Percentiles rank a stretch among this genome's conserved stretches.
These are phyloP conservation scores for Spinus olivaceus DNA, from an alignment of 2,797 vertebrate species.

Conservation along the genomic window DNA sequence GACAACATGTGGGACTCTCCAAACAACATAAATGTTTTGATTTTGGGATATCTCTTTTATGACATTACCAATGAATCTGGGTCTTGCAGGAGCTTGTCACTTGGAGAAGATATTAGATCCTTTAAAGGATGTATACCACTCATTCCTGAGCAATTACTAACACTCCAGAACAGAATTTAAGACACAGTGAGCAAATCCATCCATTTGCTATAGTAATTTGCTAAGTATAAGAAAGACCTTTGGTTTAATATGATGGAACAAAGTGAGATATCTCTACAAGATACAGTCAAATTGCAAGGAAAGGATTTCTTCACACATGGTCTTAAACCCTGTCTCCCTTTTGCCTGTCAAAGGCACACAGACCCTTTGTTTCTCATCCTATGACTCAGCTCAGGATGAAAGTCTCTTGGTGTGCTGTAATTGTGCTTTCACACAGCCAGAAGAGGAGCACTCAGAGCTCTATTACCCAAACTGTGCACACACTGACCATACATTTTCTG, in stretches of 20 bases:
- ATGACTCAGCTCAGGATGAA: neutral
- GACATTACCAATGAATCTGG: neutral
- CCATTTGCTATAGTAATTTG: neutral
- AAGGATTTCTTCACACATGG: neutral
- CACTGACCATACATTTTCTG: constrained; percentile 44
- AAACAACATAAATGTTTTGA: neutral
- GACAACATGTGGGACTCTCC: neutral
- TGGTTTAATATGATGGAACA: neutral
- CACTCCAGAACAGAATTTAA: neutral
- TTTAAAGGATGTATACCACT: neutral
- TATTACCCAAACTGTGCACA: constrained; percentile 58
- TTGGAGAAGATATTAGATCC: neutral
- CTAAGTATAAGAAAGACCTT: neutral
- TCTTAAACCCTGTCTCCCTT: neutral
- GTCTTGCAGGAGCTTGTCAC: neutral
- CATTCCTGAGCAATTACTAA: neutral
- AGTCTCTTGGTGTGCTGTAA: neutral
- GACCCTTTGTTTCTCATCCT: neutral
- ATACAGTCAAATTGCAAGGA: neutral
- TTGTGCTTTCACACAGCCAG: neutral
- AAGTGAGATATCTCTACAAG: neutral
- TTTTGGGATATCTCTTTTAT: neutral
- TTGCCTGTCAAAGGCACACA: neutral
- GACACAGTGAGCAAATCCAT: neutral
- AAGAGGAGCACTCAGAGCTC: constrained; percentile 52